Base-by-base conservation (phyloP, 37 sponge, comb jelly and placozoan genomes). In the Mnemiopsis leidyi region DNA sequence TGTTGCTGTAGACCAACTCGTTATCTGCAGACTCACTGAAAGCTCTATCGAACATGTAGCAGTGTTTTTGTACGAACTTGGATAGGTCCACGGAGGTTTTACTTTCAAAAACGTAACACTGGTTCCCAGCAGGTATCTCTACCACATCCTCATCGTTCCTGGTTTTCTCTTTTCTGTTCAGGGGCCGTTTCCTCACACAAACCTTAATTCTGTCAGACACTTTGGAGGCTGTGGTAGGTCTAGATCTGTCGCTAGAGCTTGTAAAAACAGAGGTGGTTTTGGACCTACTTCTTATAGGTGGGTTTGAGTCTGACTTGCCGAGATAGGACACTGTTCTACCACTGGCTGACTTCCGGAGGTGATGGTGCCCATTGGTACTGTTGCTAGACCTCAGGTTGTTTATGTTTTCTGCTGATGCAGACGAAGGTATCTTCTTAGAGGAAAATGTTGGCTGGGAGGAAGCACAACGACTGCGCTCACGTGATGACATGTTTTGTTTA, bases 121-220 rank as follows among this genome's bases (percentile, higher is more conserved):
- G 82, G 21, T 79, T 79, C 23, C 37, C 29, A 29, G 20, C 7
- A 0, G 38, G 35, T 0, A 79, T 79, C 20, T 79, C 82, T 29
- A 79, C 82, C 2, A 79, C 38, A 34, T 79, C 82, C 36, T 79
- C 36, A 13, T 79, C 82, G 29, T 79, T 79, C 38, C 82, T 2
- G 36, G 82, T 79, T 34, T 20, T 79, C 36, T 79, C 82, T 93
- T 96, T 98, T 75, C 94, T 94, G 82, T 97, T 97, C n/a, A 97
- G 93, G 0, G 99, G 99, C 61, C 99, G 76, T 92, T 98, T 98
- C 39, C 99, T 76, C n/a, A 98, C 99, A 96, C 97, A 97, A 29
- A 98, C 99, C 93, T 93, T 93, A 7, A 98, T 98, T 68, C 83
- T 93, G 32, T 94, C 82, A 32, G 82, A 79, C 3, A 35, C 82